These are phyloP conservation scores for Spialia ferax DNA, from an alignment of 2,888 invertebrate genomes.

Conservation along the genomic window DNA sequence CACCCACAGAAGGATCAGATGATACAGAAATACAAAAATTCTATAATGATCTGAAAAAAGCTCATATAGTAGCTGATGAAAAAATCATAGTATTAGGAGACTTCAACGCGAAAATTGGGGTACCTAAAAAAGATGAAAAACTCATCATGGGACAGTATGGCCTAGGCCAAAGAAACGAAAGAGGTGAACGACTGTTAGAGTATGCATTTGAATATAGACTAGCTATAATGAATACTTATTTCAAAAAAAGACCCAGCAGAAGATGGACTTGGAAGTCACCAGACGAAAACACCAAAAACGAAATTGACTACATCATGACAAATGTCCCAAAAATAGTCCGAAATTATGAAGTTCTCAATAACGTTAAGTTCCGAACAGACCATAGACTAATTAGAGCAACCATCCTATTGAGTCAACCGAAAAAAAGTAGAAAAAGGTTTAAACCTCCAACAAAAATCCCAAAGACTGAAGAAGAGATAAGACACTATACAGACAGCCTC, in stretches of 20 bases:
- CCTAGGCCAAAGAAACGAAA: not conserved
- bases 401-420: slow-evolving; percentile 2
- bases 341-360: not conserved
- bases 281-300: slow-evolving; percentile 5
- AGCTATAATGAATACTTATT: slow-evolving; percentile 7
- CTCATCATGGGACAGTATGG: not conserved
- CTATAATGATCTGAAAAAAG: slow-evolving; percentile 21
- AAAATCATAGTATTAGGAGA: slow-evolving; percentile 1
- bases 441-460: slow-evolving; percentile 5
- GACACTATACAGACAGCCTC: slow-evolving; percentile 10
- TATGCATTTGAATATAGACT: slow-evolving; percentile 1
- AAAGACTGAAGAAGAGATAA: slow-evolving; percentile 8
- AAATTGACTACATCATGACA: slow-evolving; percentile 20
- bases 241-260: not conserved
- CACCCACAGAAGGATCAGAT: slow-evolving; percentile 23
- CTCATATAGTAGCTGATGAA: slow-evolving; percentile 7
- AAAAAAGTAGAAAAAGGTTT: slow-evolving; percentile 34
- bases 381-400: slow-evolving; percentile 39
- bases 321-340: not conserved
- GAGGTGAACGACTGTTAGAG: not conserved
- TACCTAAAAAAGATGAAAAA: not conserved
- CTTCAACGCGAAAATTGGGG: slow-evolving; percentile 9
- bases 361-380: slow-evolving; percentile 1
- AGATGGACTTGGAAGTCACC: slow-evolving; percentile 16
- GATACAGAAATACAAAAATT: slow-evolving; percentile 23